phyloP scores from a whole-genome alignment of 1,140 invertebrate species.

The Rhyzopertha dominica region DNA sequence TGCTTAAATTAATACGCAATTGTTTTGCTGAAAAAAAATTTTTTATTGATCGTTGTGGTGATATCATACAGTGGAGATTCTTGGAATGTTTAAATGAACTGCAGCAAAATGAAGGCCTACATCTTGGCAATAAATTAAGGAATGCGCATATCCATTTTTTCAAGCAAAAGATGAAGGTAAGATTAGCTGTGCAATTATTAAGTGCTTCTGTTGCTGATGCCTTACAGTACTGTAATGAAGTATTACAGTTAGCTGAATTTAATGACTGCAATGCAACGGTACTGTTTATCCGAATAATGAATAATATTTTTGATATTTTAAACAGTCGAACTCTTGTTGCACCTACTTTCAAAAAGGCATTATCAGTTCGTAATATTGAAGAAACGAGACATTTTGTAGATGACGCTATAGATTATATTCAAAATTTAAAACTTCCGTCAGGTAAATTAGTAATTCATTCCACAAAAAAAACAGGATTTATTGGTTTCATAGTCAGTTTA shows the following conservation, averaged over 20 bases:
- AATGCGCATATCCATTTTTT: slow-evolving; percentile 32
- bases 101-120: slow-evolving; percentile 35
- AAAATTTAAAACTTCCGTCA: too few relatives aligned
- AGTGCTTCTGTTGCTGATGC: slow-evolving; percentile 32
- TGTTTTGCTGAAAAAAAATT: slow-evolving; percentile 26
- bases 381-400: too few relatives aligned
- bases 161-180: slow-evolving; percentile 42
- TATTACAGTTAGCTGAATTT: slow-evolving; percentile 24
- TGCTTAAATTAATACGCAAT: slow-evolving; percentile 36
- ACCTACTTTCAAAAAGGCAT: slow-evolving; percentile 9
- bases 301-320: slow-evolving; percentile 36
- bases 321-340: slow-evolving; percentile 26
- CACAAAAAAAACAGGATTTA: slow-evolving; percentile 11
- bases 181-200: slow-evolving; percentile 34
- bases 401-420: neutral
- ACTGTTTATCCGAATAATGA: slow-evolving; percentile 28
- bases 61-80: slow-evolving; percentile 28
- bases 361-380: too few relatives aligned
- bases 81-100: slow-evolving; percentile 31
- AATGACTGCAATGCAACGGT: slow-evolving; percentile 22
- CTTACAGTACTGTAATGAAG: slow-evolving; percentile 25
- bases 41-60: slow-evolving; percentile 24
- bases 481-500: slow-evolving; percentile 6
- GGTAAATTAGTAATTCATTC: slow-evolving; percentile 7
- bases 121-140: slow-evolving; percentile 35